Evolutionary conservation across 2,113 vertebrate genomes (phyloP), one percentile per base, ranked within the genome.

Genomic region (Jaculus jaculus): DNA sequence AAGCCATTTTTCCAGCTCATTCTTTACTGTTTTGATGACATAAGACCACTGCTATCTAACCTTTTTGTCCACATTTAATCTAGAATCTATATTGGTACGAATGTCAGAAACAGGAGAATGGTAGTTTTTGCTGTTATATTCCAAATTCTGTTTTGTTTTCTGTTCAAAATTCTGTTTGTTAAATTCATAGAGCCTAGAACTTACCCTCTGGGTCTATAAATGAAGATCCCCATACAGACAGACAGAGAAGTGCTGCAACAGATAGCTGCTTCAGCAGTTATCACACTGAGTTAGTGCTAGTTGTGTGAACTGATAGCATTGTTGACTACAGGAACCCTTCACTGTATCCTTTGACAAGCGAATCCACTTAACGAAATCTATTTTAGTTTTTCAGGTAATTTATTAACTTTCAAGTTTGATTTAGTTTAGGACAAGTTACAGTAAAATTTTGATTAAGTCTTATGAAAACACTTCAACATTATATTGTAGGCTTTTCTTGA

Each of bases 181-280:
- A 97, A 95, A 80, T 84, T 89, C 39, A 42, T 24, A 60, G 78
- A 65, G 3, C 24, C 58, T 97, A 92, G 93, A 82, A 97, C 81
- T 87, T 93, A 61, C 74, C 81, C 39, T 82, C 11, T 82, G 51
- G 7, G 11, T 93, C 54, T 87, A 20, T 34, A 83, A 13, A 73
- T 84, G 75, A 7, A 3, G 17, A 37, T n/a, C 18, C 34, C 20
- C 6, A 30, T 20, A 75, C 39, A 91, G 28, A 75, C 47, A 94
- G 74, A 83, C 69, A 51, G 72, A 74, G 0, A 65, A 16, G 66
- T 87, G 34, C 85, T 74, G 74, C 42, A 30, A 32, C 72, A 18
- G 42, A 66, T 42, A 79, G 68, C 26, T 12, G 47, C 39, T 51
- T 81, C 68, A 71, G 73, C 28, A 30, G 7, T 34, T 68, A 26